Conservation (phyloP, 1,140 invertebrate genomes). For the Nomia melanderi region DNA sequence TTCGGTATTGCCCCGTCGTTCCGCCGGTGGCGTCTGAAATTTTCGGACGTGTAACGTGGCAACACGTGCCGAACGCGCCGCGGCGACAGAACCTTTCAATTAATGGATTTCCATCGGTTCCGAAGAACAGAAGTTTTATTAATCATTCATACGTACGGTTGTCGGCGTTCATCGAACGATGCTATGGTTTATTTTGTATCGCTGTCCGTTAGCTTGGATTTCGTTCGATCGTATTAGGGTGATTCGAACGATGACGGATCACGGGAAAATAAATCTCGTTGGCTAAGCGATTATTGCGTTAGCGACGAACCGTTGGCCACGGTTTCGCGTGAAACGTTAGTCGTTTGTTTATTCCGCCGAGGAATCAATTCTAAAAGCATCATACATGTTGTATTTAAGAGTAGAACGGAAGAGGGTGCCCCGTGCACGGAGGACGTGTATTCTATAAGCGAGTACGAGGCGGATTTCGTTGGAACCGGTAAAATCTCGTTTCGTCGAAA, state of each 20-base stretch:
- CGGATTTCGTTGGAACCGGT: too few species aligned
- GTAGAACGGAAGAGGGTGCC: too few species aligned
- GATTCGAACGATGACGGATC: not conserved
- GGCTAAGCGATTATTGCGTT: too few species aligned
- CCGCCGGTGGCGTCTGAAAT: not conserved
- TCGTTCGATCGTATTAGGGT: not conserved
- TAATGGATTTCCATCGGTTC: slow-evolving; percentile 21
- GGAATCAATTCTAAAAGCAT: too few species aligned
- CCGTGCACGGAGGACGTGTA: too few species aligned
- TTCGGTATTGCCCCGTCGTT: not conserved
- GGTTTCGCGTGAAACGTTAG: too few species aligned
- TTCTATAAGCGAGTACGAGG: too few species aligned
- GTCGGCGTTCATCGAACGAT: not conserved
- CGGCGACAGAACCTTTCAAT: too few species aligned
- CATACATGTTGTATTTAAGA: too few species aligned
- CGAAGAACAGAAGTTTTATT: not conserved
- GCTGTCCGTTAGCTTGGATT: not conserved
- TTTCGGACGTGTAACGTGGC: not conserved
- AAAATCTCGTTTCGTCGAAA: not conserved
- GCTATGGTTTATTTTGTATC: not conserved
- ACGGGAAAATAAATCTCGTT: not conserved
- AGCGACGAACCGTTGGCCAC: too few species aligned
- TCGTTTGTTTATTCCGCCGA: too few species aligned
- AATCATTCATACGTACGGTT: slow-evolving; percentile 3
- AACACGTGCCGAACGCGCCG: not conserved